Conservation (phyloP, 2,113 vertebrate species). For the Phylloscopus trochilus region DNA sequence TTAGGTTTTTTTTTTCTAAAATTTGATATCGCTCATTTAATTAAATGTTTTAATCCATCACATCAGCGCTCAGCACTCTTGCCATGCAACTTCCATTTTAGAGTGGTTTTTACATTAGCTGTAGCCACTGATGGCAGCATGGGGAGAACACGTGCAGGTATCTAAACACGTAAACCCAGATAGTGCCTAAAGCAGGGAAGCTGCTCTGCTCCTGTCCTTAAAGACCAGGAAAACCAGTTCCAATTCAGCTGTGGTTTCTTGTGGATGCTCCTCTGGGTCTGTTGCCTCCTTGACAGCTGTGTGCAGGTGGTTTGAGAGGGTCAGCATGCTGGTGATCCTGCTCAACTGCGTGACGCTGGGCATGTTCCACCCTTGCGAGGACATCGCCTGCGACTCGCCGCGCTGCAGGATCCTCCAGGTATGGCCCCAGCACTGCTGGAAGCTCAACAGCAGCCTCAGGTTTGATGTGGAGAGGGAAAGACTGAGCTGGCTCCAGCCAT, state of each 20-base stretch:
- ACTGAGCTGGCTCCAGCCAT: fast-evolving
- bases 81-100: background rate
- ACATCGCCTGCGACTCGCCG: constrained; percentile 88
- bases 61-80: background rate
- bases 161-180: background rate
- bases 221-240: background rate
- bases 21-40: background rate
- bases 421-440: fast-evolving
- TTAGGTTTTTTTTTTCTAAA: background rate
- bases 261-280: fast-evolving
- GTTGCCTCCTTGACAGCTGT: constrained; percentile 80
- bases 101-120: background rate
- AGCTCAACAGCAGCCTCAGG: fast-evolving
- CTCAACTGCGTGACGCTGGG: constrained; percentile 98
- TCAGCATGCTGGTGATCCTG: constrained; percentile 98
- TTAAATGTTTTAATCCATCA: constrained; percentile 16
- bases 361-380: constrained; percentile 98
- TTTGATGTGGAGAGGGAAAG: background rate
- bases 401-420: constrained; percentile 97
- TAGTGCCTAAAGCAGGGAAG: fast-evolving
- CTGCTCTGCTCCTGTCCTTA: background rate
- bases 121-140: background rate
- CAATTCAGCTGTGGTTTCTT: fast-evolving
- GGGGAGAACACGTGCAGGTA: background rate
- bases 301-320: constrained; percentile 93